Conservation (phyloP, 2,113 vertebrate genomes). For the cat (Felis catus) region DNA sequence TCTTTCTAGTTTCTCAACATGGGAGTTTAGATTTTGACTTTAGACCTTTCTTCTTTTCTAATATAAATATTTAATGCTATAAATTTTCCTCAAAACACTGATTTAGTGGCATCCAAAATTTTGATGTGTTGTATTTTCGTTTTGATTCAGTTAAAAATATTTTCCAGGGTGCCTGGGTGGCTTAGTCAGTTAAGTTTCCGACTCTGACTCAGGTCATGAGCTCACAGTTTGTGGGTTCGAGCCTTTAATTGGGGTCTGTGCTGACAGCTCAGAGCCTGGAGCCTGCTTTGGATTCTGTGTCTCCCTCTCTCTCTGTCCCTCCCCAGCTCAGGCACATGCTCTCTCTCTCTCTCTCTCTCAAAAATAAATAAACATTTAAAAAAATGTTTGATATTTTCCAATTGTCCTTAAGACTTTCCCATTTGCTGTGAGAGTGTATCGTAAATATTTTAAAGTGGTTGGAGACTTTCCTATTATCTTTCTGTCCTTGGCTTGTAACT, state of each 20-base stretch:
- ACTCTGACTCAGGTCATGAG: too few relatives aligned
- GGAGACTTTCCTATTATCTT: background rate
- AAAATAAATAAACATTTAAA: too few relatives aligned
- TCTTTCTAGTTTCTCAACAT: background rate
- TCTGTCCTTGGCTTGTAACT: background rate
- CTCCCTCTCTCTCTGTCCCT: too few relatives aligned
- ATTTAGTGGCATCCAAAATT: background rate
- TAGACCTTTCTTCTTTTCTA: background rate
- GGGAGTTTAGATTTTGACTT: background rate
- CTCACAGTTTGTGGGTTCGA: too few relatives aligned
- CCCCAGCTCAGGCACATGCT: rapidly evolving
- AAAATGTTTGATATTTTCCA: background rate
- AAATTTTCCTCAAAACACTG: background rate
- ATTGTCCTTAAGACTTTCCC: background rate
- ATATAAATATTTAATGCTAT: background rate
- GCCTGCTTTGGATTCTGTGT: too few relatives aligned
- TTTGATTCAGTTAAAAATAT: background rate
- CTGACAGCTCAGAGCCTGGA: too few relatives aligned
- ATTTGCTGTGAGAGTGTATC: background rate
- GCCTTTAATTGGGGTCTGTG: too few relatives aligned
- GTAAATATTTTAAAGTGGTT: background rate
- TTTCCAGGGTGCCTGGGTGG: background rate
- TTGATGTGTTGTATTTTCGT: background rate
- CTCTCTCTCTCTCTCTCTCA: too few relatives aligned
- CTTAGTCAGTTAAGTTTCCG: too few relatives aligned